These are phyloP conservation scores for Venturia canescens DNA, from an alignment of 1,140 invertebrate species.

Conservation along the genomic window DNA sequence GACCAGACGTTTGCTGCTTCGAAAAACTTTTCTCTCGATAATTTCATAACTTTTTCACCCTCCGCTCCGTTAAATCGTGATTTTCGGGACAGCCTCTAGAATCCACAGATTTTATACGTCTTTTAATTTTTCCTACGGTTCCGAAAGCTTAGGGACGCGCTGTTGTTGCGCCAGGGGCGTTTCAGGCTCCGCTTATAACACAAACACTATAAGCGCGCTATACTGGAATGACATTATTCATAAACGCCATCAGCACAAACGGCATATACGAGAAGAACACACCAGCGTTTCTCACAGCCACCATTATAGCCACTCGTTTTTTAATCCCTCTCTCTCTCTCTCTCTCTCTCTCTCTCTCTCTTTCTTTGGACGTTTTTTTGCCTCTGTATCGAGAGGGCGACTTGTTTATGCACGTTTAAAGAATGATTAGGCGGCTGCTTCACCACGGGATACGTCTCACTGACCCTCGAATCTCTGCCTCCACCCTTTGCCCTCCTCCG, in stretches of 20 bases:
- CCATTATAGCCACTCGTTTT: slow-evolving; percentile 35
- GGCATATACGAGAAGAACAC: slow-evolving; percentile 32
- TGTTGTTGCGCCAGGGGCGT: slow-evolving; percentile 43
- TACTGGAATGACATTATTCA: slow-evolving; percentile 75
- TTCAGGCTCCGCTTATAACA: slow-evolving; percentile 53
- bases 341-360: neutral
- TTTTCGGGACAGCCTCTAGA: no score
- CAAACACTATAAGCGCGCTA: slow-evolving; percentile 22
- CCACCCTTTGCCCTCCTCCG: neutral
- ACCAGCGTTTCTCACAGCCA: slow-evolving; percentile 28
- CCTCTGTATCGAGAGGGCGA: slow-evolving; percentile 57
- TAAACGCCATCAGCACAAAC: slow-evolving; percentile 57
- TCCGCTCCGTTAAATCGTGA: no score
- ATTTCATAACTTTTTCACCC: no score
- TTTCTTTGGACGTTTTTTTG: no score
- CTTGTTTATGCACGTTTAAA: slow-evolving; percentile 77
- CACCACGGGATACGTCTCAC: slow-evolving; percentile 68
- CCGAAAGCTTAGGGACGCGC: slow-evolving; percentile 33
- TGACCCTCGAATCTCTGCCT: slow-evolving; percentile 57
- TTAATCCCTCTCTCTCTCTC: slow-evolving; percentile 16
- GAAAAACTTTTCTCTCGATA: no score
- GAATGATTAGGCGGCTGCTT: slow-evolving; percentile 76
- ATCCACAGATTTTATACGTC: slow-evolving; percentile 29
- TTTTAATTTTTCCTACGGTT: slow-evolving; percentile 39
- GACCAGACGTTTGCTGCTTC: no score